Conservation (phyloP, 2,113 vertebrate species). For the Thamnophis sirtalis region DNA sequence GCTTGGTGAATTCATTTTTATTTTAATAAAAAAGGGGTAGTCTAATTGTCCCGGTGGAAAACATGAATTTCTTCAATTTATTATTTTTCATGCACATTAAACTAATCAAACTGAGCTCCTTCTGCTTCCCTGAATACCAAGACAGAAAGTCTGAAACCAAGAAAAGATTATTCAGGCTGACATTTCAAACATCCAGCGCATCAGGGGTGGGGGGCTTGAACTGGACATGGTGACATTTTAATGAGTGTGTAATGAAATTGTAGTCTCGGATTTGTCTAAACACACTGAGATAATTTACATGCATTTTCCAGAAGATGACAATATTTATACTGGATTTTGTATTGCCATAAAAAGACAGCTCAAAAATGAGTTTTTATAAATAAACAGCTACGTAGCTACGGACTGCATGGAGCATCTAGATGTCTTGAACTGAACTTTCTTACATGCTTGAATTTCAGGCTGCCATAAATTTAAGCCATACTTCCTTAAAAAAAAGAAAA, state of each 20-base stretch:
- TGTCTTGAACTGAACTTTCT: not conserved
- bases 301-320: not conserved
- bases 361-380: constrained; percentile 4
- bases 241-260: constrained; percentile 1
- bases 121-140: not conserved
- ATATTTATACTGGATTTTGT: not conserved
- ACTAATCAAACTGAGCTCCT: not conserved
- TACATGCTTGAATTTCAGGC: not conserved
- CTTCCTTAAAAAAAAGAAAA: not conserved
- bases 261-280: not conserved
- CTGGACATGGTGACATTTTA: not conserved
- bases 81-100: not conserved
- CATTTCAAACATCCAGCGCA: not conserved
- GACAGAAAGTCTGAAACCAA: fast-evolving
- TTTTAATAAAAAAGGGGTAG: not conserved
- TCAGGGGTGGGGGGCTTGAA: not conserved
- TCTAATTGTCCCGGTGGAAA: not conserved
- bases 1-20: not conserved
- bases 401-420: not conserved
- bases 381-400: not conserved
- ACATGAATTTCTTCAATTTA: not conserved
- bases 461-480: not conserved
- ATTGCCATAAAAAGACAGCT: not conserved
- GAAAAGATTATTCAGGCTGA: not conserved
- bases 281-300: not conserved